Base-by-base conservation (phyloP, 2,888 invertebrate species). In the Dryocosmus kuriphilus region DNA sequence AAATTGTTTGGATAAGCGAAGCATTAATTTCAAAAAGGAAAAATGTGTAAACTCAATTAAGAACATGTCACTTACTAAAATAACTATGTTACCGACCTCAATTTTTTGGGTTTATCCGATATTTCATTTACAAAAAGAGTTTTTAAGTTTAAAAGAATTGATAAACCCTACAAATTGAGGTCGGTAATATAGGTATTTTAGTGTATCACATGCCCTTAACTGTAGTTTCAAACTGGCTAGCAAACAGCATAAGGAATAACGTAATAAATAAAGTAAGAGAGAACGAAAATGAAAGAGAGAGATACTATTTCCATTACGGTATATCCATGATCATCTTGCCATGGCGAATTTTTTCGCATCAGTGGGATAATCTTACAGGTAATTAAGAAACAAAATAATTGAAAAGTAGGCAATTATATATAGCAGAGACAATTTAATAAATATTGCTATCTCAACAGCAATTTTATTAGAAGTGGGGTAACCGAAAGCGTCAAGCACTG, bases 211-310 rank as follows among this genome's bases (percentile, higher is more conserved):
- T n/a, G n/a, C n/a, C n/a, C n/a, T n/a, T n/a, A n/a, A n/a, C n/a
- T n/a, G 19, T 27, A 67, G 67, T 46, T 67, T 67, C 14, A 67
- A 67, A 67, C 27, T 46, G 67, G 67, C 67, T 67, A 46, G 67
- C 67, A 46, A 67, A 67, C 41, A 27, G 46, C 67, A 46, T 16
- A 46, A 73, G 74, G 76, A 79, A 74, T 60, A 76, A 46, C 7
- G 79, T 78, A 65, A 80, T 77, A 76, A 81, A 82, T 77, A 65
- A 74, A 75, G n/a, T 65, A 46, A 60, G 38, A 61, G 80, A 57
- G 30, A 74, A 55, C 55, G n/a, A 75, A 41, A 61, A 76, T 61
- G 38, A 51, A 79, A 14, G 6, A 24, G 19, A 38, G 60, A n/a
- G n/a, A n/a, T n/a, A 67, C 27, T 46, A 46, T 67, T 62, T 41